Percentiles rank a stretch among this genome's conserved stretches.
Conservation (phyloP, 2,113 vertebrate species). For the Rhinopomastus cyanomelas region DNA sequence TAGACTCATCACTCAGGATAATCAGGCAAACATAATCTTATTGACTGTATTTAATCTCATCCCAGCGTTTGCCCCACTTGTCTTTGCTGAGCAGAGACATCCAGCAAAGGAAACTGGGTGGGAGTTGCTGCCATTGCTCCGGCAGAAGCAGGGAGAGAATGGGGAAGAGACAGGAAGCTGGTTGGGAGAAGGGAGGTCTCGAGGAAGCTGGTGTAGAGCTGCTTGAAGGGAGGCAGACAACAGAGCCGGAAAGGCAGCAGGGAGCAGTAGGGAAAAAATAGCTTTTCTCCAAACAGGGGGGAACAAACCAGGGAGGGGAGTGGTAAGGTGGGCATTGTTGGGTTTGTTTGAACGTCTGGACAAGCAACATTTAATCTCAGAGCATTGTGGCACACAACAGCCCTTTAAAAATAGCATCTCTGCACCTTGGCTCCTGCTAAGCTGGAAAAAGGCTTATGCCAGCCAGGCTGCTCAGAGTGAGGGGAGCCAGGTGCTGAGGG, state of each 20-base stretch:
- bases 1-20: not conserved
- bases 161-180: constrained; percentile 59
- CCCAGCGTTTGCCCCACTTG: not conserved
- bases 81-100: constrained; percentile 10
- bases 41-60: constrained; percentile 11
- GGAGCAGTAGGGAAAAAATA: constrained; percentile 64
- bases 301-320: not conserved
- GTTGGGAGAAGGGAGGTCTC: constrained; percentile 59
- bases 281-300: constrained; percentile 34
- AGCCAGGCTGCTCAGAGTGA: not conserved
- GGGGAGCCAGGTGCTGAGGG: not conserved
- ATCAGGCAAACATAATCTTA: not conserved
- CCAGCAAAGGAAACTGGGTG: constrained; percentile 49
- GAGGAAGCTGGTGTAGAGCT: constrained; percentile 61
- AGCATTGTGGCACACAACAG: constrained; percentile 43
- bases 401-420: constrained; percentile 44
- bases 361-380: constrained; percentile 36
- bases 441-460: not conserved
- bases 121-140: constrained; percentile 36
- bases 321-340: constrained; percentile 38
- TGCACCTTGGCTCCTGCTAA: constrained; percentile 10
- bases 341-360: constrained; percentile 19
- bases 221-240: constrained; percentile 59
- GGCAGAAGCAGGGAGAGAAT: constrained; percentile 44
- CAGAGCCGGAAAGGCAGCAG: constrained; percentile 60